Evolutionary conservation across 2,797 vertebrate genomes (phyloP), one percentile per base, ranked within the genome.

Genomic region (Urophycis tenuis): DNA sequence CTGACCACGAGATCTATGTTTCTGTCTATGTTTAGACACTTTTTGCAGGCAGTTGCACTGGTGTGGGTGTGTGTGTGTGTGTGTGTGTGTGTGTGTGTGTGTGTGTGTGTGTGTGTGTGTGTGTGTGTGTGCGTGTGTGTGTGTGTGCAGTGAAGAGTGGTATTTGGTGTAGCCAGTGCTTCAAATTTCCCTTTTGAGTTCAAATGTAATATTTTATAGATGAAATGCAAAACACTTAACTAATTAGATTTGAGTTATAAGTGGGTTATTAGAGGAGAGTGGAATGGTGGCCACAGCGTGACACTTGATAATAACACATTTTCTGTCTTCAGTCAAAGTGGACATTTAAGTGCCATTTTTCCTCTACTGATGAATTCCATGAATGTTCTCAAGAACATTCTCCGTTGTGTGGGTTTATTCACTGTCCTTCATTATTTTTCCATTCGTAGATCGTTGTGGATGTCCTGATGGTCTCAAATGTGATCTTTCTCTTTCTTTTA

Each of bases 81-180:
- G 72, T 25, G 34, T 35, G 33, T 36, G 71, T 74, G 15, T 71
- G 76, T 41, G 76, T 74, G 45, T n/a, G 71, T 11, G 71, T 78
- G 34, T 74, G 19, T 76, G 33, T 76, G 72, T 80, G 72, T 83
- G 69, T 81, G 30, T 25, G 32, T 22, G 34, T 35, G 33, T 36
- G 71, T 74, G 15, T 71, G 76, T 41, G 76, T 74, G 45, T n/a
- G 71, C 8, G 71, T 78, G 34, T 74, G 19, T 76, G 33, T 76
- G 72, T 80, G 72, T 83, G 69, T 81, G 30, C 11, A n/a, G 32
- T 22, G 29, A 70, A 29, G 9, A 30, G 29, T 31, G 12, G 25
- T 70, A 60, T 17, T 60, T 60, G 22, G 22, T 8, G 49, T n/a
- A 60, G 8, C 49, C 49, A n/a, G 6, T n/a, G 49, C 49, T 60